These are phyloP conservation scores for Bettongia penicillata DNA, from an alignment of 2,113 vertebrate species.

Conservation along the genomic window DNA sequence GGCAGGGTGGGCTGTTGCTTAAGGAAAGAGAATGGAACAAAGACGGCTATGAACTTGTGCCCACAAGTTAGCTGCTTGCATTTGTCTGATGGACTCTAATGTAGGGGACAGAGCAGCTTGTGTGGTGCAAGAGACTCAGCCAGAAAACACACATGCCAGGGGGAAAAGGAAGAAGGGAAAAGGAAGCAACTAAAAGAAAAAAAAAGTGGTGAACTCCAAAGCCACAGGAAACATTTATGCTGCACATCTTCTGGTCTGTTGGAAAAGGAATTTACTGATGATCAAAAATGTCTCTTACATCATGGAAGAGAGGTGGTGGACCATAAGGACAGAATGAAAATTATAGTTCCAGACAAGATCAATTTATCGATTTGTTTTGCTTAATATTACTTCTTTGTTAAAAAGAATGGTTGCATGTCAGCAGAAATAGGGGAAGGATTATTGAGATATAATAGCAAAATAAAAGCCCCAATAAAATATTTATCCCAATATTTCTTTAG, in stretches of 20 bases:
- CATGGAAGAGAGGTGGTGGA: neutral
- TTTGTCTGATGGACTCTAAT: neutral
- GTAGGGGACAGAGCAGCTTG: neutral
- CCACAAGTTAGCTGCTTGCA: neutral
- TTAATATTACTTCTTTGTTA: neutral
- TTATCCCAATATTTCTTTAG: neutral
- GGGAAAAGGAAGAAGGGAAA: constrained; percentile 5
- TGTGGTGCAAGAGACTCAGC: neutral
- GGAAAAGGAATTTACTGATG: neutral
- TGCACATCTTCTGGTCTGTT: neutral
- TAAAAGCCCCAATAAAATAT: neutral
- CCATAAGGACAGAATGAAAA: neutral
- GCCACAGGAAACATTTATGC: neutral
- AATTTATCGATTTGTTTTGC: neutral
- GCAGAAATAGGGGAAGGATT: rapidly evolving
- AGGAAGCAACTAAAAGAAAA: neutral
- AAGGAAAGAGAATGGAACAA: neutral
- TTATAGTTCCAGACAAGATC: neutral
- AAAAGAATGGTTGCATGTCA: neutral
- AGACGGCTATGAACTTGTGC: neutral
- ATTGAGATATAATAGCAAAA: neutral
- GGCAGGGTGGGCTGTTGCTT: no score
- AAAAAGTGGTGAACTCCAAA: neutral
- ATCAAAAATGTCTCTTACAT: neutral
- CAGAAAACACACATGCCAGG: neutral